A percentile compares a stretch with the other conserved stretches of the same genome.
These are phyloP conservation scores for Loris lydekkerianus DNA, from an alignment of 2,797 vertebrate species.

Conservation along the genomic window DNA sequence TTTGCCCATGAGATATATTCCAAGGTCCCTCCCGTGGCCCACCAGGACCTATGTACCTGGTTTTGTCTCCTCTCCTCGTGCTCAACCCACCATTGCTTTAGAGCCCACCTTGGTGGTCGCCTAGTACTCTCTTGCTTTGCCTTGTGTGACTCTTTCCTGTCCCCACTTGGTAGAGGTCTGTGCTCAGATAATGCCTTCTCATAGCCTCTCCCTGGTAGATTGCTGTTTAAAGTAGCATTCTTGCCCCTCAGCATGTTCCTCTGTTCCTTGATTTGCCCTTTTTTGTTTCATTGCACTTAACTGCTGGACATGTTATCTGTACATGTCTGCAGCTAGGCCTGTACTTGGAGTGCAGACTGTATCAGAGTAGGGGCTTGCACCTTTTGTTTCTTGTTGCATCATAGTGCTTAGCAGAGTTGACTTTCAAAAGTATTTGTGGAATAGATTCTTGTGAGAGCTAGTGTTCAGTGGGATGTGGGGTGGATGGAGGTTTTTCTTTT, in stretches of 20 bases:
- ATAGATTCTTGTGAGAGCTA: not conserved
- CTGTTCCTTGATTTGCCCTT: rapidly evolving
- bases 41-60: rapidly evolving
- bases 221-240: rapidly evolving
- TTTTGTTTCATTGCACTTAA: rapidly evolving
- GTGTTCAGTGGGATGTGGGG: rapidly evolving
- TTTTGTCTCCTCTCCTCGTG: not conserved
- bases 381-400: not conserved
- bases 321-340: rapidly evolving
- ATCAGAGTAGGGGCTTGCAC: rapidly evolving
- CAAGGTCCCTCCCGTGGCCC: rapidly evolving
- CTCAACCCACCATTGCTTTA: rapidly evolving
- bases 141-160: not conserved
- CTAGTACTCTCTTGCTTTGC: rapidly evolving
- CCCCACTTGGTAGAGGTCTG: not conserved
- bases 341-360: rapidly evolving
- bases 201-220: not conserved
- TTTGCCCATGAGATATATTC: rapidly evolving
- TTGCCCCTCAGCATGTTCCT: rapidly evolving
- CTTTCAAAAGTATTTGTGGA: rapidly evolving
- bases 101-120: rapidly evolving
- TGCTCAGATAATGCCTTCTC: not conserved
- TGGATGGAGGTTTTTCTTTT: not conserved
- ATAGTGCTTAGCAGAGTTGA: not conserved
- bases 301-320: rapidly evolving